Evolutionary conservation across 2,797 vertebrate species (phyloP).

Genomic region (Crax fasciolata): DNA sequence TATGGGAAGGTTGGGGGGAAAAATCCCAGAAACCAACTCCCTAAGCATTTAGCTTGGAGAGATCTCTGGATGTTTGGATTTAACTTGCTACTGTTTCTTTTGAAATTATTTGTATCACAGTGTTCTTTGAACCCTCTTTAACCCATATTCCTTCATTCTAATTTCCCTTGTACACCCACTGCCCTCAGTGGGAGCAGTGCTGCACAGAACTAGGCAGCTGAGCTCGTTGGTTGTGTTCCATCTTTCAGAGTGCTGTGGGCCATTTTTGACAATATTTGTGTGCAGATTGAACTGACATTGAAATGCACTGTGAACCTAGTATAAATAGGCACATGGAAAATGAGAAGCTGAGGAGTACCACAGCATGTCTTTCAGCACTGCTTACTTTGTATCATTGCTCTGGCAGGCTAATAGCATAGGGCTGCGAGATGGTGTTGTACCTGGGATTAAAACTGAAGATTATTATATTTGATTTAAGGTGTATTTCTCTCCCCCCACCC

Average conservation of each 20-base stretch:
- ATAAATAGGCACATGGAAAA: not conserved
- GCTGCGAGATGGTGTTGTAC: not conserved
- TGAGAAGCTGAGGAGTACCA: not conserved
- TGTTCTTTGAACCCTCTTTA: not conserved
- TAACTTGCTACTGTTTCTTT: not conserved
- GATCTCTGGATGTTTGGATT: not conserved
- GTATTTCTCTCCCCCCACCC: accelerated
- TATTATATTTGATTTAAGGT: not conserved
- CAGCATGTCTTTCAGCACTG: not conserved
- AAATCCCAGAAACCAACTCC: not conserved
- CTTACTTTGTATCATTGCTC: not conserved
- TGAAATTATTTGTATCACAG: not conserved
- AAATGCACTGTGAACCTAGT: not conserved
- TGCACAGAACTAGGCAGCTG: not conserved
- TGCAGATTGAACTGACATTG: not conserved
- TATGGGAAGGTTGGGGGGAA: not conserved
- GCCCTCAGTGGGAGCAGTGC: not conserved
- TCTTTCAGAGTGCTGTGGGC: not conserved
- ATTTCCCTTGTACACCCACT: not conserved
- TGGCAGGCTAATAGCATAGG: not conserved
- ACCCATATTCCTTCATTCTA: not conserved
- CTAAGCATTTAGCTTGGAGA: not conserved
- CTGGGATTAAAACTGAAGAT: not conserved
- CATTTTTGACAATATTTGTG: not conserved
- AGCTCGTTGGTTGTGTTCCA: not conserved